Evolutionary conservation across 2,113 vertebrate genomes (phyloP).

Genomic region (Formicarius rufipectus): DNA sequence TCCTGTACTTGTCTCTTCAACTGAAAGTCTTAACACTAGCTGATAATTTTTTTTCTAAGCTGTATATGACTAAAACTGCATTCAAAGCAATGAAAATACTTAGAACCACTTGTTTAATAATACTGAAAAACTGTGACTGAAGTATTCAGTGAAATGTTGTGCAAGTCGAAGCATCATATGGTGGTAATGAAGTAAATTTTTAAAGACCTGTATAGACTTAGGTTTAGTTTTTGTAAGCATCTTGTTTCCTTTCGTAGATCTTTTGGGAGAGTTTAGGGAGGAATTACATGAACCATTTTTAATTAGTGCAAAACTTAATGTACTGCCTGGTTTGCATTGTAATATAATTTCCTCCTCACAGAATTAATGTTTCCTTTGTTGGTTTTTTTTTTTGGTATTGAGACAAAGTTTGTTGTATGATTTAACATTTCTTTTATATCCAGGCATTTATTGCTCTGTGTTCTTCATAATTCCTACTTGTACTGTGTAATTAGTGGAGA

Average conservation of each 20-base stretch:
- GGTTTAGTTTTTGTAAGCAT: background rate
- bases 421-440: background rate
- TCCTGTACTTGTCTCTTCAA: background rate
- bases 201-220: background rate
- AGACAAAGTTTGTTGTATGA: background rate
- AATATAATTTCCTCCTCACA: background rate
- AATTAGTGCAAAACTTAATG: background rate
- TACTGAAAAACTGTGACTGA: background rate
- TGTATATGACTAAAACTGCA: background rate
- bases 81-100: background rate
- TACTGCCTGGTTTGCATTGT: background rate
- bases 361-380: background rate
- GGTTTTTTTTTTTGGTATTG: background rate
- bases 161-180: background rate
- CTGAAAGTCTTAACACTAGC: background rate
- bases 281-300: background rate
- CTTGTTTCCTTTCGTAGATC: background rate
- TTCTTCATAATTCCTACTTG: background rate
- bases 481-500: background rate
- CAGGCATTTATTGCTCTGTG: background rate
- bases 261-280: background rate
- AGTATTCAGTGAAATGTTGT: background rate
- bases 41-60: background rate
- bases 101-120: background rate
- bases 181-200: background rate